Percentiles rank a stretch among this genome's conserved stretches.
phyloP scores from a whole-genome alignment of 2,113 vertebrate genomes.

The Ailuropoda melanoleuca region DNA sequence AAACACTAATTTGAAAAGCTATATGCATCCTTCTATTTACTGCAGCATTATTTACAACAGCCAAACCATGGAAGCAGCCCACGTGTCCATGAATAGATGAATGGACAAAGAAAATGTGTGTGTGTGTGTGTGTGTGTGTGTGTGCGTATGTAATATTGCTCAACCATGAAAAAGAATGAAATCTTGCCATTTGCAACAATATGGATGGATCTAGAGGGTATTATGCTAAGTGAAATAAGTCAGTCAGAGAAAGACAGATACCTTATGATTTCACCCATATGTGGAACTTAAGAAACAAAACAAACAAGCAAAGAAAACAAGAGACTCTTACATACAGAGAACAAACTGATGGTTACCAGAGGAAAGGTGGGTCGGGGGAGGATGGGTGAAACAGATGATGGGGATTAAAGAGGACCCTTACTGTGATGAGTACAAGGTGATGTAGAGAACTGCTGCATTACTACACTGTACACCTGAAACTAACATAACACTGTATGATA shows the following conservation, averaged over 20 bases:
- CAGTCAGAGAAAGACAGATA: neutral
- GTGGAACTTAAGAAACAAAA: neutral
- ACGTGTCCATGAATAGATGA: neutral
- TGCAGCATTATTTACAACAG: neutral
- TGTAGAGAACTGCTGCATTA: fast-evolving
- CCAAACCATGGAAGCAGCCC: neutral
- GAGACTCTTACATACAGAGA: neutral
- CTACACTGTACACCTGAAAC: neutral
- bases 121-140: neutral
- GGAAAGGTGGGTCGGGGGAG: neutral
- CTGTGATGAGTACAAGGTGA: neutral
- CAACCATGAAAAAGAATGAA: neutral
- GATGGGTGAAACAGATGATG: fast-evolving
- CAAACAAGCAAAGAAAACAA: neutral
- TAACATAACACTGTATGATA: neutral
- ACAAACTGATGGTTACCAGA: neutral
- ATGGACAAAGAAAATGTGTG: neutral
- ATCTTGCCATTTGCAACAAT: neutral
- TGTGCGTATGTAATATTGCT: neutral
- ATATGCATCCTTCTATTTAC: neutral
- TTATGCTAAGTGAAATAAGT: neutral
- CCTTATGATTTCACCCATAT: neutral
- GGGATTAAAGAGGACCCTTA: neutral
- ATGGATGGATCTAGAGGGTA: neutral
- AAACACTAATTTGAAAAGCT: neutral